Percentiles rank a stretch among this genome's conserved stretches.
phyloP scores from a whole-genome alignment of 2,113 vertebrate species.

The Rhinopomastus cyanomelas region DNA sequence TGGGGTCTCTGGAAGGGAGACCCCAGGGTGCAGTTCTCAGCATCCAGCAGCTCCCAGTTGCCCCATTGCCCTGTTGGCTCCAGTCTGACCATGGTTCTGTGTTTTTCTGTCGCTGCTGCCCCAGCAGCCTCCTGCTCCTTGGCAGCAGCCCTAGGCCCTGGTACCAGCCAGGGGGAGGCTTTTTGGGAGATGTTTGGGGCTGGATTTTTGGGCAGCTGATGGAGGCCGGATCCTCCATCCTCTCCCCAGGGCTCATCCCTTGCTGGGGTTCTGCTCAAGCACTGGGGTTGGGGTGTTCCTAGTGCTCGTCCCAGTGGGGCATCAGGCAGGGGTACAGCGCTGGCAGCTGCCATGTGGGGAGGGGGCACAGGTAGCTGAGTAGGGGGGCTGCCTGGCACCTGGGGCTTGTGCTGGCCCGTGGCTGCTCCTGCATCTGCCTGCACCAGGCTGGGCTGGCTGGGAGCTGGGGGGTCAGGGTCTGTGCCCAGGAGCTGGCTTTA shows the following conservation, averaged over 20 bases:
- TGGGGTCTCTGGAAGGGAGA: not conserved
- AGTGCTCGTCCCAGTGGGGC: rapidly evolving
- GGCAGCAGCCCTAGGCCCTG: not conserved
- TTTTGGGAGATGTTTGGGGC: slow-evolving; percentile 3
- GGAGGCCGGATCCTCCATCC: not conserved
- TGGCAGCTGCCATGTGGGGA: rapidly evolving
- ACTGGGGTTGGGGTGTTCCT: not conserved
- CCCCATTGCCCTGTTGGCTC: not conserved
- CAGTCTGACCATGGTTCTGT: not conserved
- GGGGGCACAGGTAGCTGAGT: not conserved
- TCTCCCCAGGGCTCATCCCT: not conserved
- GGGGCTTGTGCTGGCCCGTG: not conserved
- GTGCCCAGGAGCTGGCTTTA: rapidly evolving
- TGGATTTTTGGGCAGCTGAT: slow-evolving; percentile 3
- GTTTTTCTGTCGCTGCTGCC: slow-evolving; percentile 3
- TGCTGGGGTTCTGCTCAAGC: not conserved
- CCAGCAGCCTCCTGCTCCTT: slow-evolving; percentile 50
- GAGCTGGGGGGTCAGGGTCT: not conserved
- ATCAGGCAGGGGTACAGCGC: rapidly evolving
- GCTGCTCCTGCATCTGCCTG: not conserved
- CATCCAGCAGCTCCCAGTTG: not conserved
- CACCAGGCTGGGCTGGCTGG: not conserved
- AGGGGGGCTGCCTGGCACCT: rapidly evolving
- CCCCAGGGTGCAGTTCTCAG: rapidly evolving
- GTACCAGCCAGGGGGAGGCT: not conserved